Evolutionary conservation across 2,113 vertebrate species (phyloP), one percentile per base, ranked within the genome.

Genomic region (Procavia capensis): DNA sequence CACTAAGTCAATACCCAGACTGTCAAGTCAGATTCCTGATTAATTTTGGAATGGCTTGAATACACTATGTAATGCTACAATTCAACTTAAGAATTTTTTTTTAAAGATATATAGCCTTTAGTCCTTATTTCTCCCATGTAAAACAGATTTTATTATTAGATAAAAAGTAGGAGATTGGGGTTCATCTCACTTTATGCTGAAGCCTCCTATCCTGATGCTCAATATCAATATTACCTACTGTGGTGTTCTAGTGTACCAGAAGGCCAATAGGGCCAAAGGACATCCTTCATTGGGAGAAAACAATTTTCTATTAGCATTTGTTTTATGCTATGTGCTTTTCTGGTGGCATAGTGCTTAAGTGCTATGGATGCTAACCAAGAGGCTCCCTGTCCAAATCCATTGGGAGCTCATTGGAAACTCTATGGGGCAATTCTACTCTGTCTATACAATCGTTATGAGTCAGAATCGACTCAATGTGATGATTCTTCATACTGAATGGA

Each of bases 11-110:
- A 47, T 78, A 83, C 6, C 16, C 36, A 81, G n/a, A 91, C 22
- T 90, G 93, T 88, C 16, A 79, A 78, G n/a, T 76, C 72, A n/a
- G 50, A 83, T 84, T 83, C 29, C 24, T 84, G 79, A 86, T 63
- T 85, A 59, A 88, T 81, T 86, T 17, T n/a, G 34, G 41, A 82
- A 95, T 86, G 25, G 85, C 41, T 95, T 95, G 47, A 94, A 57
- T 19, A 63, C 0, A 92, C 3, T 36, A 6, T 76, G 29, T 8
- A 72, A 63, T 54, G 20, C 66, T 76, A 25, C 6, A 72, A 63
- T 54, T 16, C 66, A 5, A 76, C 47, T 50, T n/a, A n/a, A n/a
- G n/a, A n/a, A n/a, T 50, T 50, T 25, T 76, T 96, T 91, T 91
- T 88, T 45, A 81, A 63, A 91, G 79, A 39, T 70, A 6, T 3